Conservation (phyloP, 2,113 vertebrate species). For the Philantomba maxwellii region DNA sequence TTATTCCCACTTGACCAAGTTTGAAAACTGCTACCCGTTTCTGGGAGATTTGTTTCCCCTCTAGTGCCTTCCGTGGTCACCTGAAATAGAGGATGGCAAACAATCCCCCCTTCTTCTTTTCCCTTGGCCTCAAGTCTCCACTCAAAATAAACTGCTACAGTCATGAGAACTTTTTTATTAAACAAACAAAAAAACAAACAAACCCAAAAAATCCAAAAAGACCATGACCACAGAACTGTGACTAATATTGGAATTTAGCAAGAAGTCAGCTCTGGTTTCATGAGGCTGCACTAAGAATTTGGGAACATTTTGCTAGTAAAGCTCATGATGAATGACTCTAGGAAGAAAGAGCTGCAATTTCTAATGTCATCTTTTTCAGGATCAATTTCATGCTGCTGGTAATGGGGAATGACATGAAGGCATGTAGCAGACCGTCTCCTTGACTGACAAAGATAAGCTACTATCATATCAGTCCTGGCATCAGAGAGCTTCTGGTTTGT, state of each 20-base stretch:
- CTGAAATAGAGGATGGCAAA: conserved; percentile 56
- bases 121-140: neutral
- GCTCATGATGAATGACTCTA: conserved; percentile 90
- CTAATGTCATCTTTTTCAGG: conserved; percentile 81
- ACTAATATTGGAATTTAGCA: conserved; percentile 99
- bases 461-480: conserved; percentile 70
- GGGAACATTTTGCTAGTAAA: conserved; percentile 87
- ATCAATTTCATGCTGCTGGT: conserved; percentile 86
- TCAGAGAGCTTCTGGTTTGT: conserved; percentile 35
- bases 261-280: conserved; percentile 99
- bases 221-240: conserved; percentile 85
- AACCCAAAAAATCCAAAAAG: neutral
- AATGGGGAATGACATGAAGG: conserved; percentile 86
- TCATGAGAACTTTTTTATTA: conserved; percentile 77
- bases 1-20: conserved; percentile 66
- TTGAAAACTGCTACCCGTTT: conserved; percentile 66
- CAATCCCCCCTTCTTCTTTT: conserved; percentile 35
- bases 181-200: conserved; percentile 62
- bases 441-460: conserved; percentile 79
- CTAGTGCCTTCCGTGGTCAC: conserved; percentile 54
- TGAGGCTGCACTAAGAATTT: conserved; percentile 86
- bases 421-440: conserved; percentile 83
- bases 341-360: conserved; percentile 79
- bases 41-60: conserved; percentile 57
- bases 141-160: conserved; percentile 73